phyloP scores from a whole-genome alignment of 2,888 invertebrate species.

The Harpagoxenus sublaevis region DNA sequence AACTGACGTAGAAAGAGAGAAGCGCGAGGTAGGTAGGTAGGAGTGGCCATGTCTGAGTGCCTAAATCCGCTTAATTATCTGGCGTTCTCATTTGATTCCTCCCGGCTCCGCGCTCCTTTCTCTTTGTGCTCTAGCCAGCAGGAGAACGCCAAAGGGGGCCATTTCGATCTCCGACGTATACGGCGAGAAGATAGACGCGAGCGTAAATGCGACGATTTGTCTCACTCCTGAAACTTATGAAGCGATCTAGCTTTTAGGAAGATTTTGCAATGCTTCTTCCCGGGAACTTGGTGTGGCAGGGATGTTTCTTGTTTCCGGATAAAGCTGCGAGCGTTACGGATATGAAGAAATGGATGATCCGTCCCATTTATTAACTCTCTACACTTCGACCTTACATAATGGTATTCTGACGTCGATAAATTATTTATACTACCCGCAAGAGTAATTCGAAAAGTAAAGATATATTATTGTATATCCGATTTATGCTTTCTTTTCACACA shows the following conservation, averaged over 20 bases:
- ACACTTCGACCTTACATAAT: background rate
- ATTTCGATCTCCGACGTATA: constrained; percentile 50
- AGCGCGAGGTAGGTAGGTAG: constrained; percentile 29
- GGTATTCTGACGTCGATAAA: constrained; percentile 12
- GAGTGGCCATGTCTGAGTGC: constrained; percentile 67
- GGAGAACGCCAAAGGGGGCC: constrained; percentile 48
- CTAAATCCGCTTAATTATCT: constrained; percentile 76
- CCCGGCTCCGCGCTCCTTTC: constrained; percentile 62
- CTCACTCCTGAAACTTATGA: constrained; percentile 46
- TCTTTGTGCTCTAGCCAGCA: constrained; percentile 61
- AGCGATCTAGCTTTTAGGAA: constrained; percentile 54
- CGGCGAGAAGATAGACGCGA: constrained; percentile 45
- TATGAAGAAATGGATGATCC: constrained; percentile 37
- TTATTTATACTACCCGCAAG: constrained; percentile 10
- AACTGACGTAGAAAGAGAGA: constrained; percentile 66
- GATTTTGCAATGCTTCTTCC: constrained; percentile 48
- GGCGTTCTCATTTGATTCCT: constrained; percentile 72
- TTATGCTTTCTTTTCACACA: background rate
- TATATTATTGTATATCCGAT: background rate
- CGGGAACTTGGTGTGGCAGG: constrained; percentile 7
- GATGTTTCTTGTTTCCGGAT: constrained; percentile 50
- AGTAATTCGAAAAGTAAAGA: constrained; percentile 1
- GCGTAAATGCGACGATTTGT: constrained; percentile 66
- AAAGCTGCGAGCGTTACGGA: constrained; percentile 32
- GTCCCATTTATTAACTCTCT: constrained; percentile 40